Base-by-base conservation (phyloP, 2,797 vertebrate species). In the Poecilia picta region DNA sequence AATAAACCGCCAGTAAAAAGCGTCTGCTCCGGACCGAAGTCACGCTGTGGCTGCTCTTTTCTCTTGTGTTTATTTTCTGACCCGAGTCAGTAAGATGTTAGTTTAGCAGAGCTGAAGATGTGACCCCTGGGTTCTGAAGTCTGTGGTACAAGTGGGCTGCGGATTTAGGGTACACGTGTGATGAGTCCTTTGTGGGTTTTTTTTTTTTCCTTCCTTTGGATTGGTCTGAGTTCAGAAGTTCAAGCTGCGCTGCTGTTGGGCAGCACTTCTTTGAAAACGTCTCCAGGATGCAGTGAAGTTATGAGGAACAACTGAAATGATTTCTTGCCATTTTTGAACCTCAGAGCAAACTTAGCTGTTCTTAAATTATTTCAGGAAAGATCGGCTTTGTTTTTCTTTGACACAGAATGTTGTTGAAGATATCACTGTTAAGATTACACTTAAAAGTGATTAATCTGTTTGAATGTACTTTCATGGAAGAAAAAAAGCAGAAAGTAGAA, bases 1-100 rank as follows among this genome's bases (percentile, higher is more conserved):
- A 92, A 91, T 88, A 92, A 93, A 92, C 88, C 41, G 62, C 43
- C 72, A 46, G 45, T 53, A 86, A 83, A 86, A 88, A 87, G 62
- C 12, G 51, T 77, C 81, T 51, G 79, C 80, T 71, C 66, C 73
- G 33, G 74, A 43, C 57, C 25, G 7, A 73, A 77, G 79, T 84
- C 83, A 36, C 10, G 79, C 85, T 78, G 81, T 33, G 59, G 82
- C 78, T 77, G 51, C 49, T 85, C 74, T 80, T 85, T 83, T 80
- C 82, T 86, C 88, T 73, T 77, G 91, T 85, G 89, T 90, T 91
- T 85, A 75, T 86, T 89, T 87, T 87, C 86, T 88, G 89, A 92
- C 89, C 89, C 85, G 75, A 87, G 87, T 91, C 79, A 72, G 88
- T 25, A 81, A 41, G 66, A 75, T 93, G 90, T 93, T 91, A 23